Base-by-base conservation (phyloP, 2,888 invertebrate genomes). In the Tenthredo mesomela region DNA sequence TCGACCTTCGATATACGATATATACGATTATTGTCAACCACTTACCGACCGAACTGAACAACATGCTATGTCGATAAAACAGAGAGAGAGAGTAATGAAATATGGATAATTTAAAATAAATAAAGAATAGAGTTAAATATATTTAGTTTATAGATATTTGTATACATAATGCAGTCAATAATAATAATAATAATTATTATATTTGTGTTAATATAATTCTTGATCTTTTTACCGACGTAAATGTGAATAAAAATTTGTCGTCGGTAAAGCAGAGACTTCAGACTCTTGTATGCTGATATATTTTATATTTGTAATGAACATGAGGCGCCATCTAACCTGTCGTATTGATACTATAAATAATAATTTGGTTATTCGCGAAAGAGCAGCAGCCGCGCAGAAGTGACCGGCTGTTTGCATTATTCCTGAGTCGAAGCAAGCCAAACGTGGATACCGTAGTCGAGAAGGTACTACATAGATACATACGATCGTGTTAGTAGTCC, bases 351-450 rank as follows among this genome's bases (percentile, higher is more conserved):
- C 6, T 5, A 25, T 21, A 25, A 73, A 43, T 43, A 73, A 43
- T 25, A 47, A 5, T 0, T 43, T 73, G 12, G 21, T 21, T 12
- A 10, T 12, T 73, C n/a, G 37, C n/a, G 6, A 33, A n/a, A 6
- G 54, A 54, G n/a, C 50, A 50, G 50, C 61, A 6, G 61, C 61
- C n/a, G n/a, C n/a, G n/a, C n/a, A n/a, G 25, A 37, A 70, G 70
- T 71, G 70, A 71, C 70, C 70, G 70, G 70, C 70, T 71, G 70
- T 71, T 71, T 71, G 18, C 70, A 21, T 61, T 25, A n/a, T 61
- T 25, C 70, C 40, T 37, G n/a, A 71, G 70, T 37, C 61, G 21
- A 61, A 61, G 25, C 70, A 61, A 61, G 25, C 70, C 70, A 71
- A 71, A 71, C 70, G 70, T 71, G 70, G 70, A 71, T n/a, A 71